Evolutionary conservation across 2,797 vertebrate genomes (phyloP), one percentile per base, ranked within the genome.

Genomic region (Netta rufina): DNA sequence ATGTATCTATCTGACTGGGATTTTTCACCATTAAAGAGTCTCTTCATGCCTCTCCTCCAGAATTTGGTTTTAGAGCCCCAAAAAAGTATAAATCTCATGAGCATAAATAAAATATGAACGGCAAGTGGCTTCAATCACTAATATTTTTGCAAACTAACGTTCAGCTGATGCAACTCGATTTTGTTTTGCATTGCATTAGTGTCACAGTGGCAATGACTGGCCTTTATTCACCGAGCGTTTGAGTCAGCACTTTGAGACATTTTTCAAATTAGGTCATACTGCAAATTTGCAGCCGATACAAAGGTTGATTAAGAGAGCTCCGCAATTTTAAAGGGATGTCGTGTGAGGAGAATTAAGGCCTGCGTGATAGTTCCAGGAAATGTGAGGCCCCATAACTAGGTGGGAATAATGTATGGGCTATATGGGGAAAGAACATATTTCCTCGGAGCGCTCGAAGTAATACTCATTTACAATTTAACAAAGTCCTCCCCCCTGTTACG

Each of bases 221-320:
- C 97, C 94, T 97, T 98, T 97, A 97, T 97, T 98, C 98, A 97
- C 96, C 94, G 97, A 98, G 96, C 96, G 89, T 97, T 97, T 98
- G 97, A 98, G 97, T 98, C 98, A 98, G 98, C 98, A 97, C 96
- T 98, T 98, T 92, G 84, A 97, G 98, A 97, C 97, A 94, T 98
- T 98, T 96, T 97, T 98, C 97, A 97, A 97, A 98, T 98, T 98
- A 98, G 97, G 97, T 98, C 97, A 98, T 96, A 97, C 95, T 96
- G 97, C 97, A 98, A 97, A 98, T 98, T 97, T 97, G 98, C 96
- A 39, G 4, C 97, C 97, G 97, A 97, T 98, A 97, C 97, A 98
- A 97, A 98, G 97, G 97, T 98, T 98, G 98, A 98, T 98, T 98
- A 98, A 98, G 97, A 97, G 97, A 98, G 95, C 97, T 91, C 92